phyloP scores from a whole-genome alignment of 2,888 invertebrate genomes.

The Meloe dianella region DNA sequence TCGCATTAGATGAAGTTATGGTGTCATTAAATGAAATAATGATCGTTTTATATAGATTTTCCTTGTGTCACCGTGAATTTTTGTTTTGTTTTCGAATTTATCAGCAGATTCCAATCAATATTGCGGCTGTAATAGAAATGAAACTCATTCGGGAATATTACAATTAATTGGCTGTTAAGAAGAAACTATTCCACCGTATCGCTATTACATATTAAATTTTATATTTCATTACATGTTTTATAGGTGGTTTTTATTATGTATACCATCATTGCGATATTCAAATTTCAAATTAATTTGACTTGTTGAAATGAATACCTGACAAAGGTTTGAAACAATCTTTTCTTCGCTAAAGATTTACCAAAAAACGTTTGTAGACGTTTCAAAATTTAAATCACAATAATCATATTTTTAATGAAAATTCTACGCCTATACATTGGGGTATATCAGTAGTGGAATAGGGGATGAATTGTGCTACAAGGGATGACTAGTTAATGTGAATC shows the following conservation, averaged over 20 bases:
- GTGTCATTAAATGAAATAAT: not conserved
- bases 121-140: not conserved
- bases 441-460: not conserved
- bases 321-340: not conserved
- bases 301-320: not conserved
- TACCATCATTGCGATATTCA: not conserved
- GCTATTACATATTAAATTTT: not conserved
- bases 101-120: not conserved
- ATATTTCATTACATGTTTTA: not conserved
- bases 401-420: not conserved
- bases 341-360: slow-evolving; percentile 13
- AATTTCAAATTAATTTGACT: slow-evolving; percentile 1
- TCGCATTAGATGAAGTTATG: not conserved
- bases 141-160: not conserved
- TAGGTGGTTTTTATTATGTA: not conserved
- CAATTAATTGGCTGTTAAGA: not conserved
- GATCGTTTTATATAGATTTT: not conserved
- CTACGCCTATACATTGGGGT: too few species aligned
- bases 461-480: too few species aligned
- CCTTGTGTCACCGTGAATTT: not conserved
- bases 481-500: not conserved
- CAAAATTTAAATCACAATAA: not conserved
- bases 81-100: not conserved
- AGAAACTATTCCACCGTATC: not conserved
- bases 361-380: slow-evolving; percentile 2